Evolutionary conservation across 2,113 vertebrate genomes (phyloP).

Genomic region (Gavialis gangeticus): DNA sequence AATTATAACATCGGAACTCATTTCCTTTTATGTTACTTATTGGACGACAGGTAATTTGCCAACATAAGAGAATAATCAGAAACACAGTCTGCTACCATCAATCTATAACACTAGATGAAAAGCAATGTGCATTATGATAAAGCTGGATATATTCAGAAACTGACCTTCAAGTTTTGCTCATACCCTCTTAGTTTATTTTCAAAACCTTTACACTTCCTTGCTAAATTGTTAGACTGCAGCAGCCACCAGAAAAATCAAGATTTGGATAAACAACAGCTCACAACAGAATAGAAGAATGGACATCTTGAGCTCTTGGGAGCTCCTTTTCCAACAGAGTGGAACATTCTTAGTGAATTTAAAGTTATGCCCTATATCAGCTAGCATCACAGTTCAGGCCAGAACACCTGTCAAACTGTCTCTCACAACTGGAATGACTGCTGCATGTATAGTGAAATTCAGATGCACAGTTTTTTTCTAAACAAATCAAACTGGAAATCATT

Average conservation of each 20-base stretch:
- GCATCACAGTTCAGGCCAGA: accelerated
- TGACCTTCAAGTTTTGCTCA: not conserved
- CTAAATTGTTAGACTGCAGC: accelerated
- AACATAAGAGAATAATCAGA: not conserved
- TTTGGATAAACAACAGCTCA: not conserved
- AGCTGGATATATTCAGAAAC: not conserved
- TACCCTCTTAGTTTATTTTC: not conserved
- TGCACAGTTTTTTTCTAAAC: not conserved
- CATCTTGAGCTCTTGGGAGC: not conserved
- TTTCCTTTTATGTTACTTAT: not conserved
- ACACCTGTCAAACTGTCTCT: not conserved
- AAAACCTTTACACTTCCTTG: not conserved
- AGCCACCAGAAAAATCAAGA: not conserved
- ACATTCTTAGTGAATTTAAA: not conserved
- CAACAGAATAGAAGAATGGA: not conserved
- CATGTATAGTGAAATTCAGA: not conserved
- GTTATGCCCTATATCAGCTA: not conserved
- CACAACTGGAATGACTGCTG: accelerated
- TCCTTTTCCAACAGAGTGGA: not conserved
- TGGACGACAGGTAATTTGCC: not conserved
- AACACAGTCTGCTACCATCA: not conserved
- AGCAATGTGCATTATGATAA: not conserved
- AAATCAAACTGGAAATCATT: not conserved
- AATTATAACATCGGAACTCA: not conserved
- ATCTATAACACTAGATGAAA: not conserved